Evolutionary conservation across 1,140 invertebrate genomes (phyloP).

Genomic region (Anoplophora glabripennis): DNA sequence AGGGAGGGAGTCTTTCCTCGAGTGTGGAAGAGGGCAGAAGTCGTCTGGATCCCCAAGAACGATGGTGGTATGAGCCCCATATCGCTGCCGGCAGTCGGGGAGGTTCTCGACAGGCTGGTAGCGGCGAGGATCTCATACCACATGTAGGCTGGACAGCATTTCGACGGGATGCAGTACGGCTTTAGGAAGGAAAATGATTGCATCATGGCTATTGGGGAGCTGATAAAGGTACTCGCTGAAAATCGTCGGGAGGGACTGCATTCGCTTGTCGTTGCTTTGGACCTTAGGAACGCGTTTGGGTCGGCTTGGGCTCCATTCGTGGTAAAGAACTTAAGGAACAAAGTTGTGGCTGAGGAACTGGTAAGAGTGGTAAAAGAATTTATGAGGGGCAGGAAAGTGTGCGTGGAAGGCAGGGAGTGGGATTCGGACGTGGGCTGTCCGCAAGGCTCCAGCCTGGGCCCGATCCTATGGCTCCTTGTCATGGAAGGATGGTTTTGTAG

Average conservation of each 20-base stretch:
- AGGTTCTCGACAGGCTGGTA: neutral
- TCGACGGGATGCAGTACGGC: conserved; percentile 12
- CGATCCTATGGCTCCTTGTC: conserved; percentile 24
- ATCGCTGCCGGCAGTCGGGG: neutral
- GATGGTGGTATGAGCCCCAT: neutral
- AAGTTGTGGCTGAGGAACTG: neutral
- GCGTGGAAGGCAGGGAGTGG: conserved; percentile 3
- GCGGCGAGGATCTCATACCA: neutral
- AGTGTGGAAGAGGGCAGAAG: neutral
- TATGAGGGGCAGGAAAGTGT: conserved; percentile 11
- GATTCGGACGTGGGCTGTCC: conserved; percentile 27
- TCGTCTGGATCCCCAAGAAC: neutral
- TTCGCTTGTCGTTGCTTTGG: conserved; percentile 7
- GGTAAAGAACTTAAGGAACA: neutral
- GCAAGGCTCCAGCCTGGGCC: conserved; percentile 31
- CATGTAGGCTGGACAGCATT: neutral
- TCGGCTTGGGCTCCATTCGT: conserved; percentile 9
- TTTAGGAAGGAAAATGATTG: conserved; percentile 16
- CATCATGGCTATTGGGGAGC: neutral
- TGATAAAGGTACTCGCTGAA: neutral
- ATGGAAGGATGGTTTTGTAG: conserved; percentile 26
- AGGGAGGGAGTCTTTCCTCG: neutral
- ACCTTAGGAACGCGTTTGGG: conserved; percentile 27
- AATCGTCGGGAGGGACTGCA: conserved; percentile 3
- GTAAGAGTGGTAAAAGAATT: conserved; percentile 11